Base-by-base conservation (phyloP, 2,888 invertebrate genomes). In the Mechanitis messenoides region DNA sequence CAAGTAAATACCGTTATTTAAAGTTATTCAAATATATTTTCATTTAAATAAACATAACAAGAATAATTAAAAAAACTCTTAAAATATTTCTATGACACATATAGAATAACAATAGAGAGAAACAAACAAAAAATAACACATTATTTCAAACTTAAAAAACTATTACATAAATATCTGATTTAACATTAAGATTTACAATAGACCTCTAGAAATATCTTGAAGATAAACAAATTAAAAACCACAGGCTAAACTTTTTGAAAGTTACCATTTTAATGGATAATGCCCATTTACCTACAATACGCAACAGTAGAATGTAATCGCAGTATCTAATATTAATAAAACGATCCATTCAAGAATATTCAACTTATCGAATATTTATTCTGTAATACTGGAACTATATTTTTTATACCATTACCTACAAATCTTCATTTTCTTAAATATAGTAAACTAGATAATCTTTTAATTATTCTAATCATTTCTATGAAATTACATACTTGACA, bases 181-280 rank as follows among this genome's bases (percentile, higher is more conserved):
- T 50, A 50, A 11, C 31, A 31, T 31, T 50, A n/a, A 31, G 7
- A 31, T 31, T 50, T 31, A 28, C 50, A 3, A 50, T 50, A 50
- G 50, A 50, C 50, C 50, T 50, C 50, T 50, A 50, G 50, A 50
- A 50, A 50, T 50, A 50, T 50, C 50, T 50, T 50, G 50, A 50
- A 50, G 50, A 50, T 50, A 50, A 50, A 50, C 5, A 33, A 62
- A 64, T 58, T 61, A 64, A 61, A 61, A 68, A 64, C 68, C 67
- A 50, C 71, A 69, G 74, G 69, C 76, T 77, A 80, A 76, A 82
- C 81, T 83, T 83, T 83, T 76, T 79, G 77, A 81, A 83, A 82
- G 81, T 81, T 80, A 84, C 77, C 69, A 74, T 77, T 79, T 74
- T 68, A 79, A 82, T 81, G 79, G 83, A 71, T 71, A 68, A 67